Evolutionary conservation across 1,140 invertebrate species (phyloP).

Genomic region (Temnothorax longispinosus): DNA sequence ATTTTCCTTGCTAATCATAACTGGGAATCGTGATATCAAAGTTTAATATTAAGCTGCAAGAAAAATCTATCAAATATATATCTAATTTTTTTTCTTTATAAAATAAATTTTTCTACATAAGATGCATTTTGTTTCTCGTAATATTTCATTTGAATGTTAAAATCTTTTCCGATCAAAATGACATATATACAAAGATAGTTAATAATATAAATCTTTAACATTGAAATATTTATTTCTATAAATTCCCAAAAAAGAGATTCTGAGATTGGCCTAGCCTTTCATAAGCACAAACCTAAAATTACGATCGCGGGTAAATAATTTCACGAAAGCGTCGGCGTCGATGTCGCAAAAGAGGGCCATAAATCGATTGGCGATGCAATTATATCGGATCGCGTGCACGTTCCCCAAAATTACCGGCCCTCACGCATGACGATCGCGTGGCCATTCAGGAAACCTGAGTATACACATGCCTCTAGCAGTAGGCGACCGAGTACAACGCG

Average conservation of each 20-base stretch:
- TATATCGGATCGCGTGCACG: conserved; percentile 6
- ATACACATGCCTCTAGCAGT: not conserved
- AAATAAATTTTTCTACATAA: not conserved
- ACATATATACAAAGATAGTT: not conserved
- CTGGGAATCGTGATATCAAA: not conserved
- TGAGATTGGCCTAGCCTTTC: not conserved
- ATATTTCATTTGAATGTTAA: not conserved
- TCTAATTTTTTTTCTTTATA: not conserved
- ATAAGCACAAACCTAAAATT: not conserved
- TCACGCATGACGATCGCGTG: not conserved
- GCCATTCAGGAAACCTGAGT: conserved; percentile 11
- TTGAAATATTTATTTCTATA: not conserved
- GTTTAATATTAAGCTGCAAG: not conserved
- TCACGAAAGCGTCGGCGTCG: not conserved
- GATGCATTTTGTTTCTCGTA: not conserved
- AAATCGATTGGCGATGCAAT: conserved; percentile 23
- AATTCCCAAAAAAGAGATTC: not conserved
- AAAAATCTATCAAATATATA: not conserved
- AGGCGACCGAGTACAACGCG: not conserved
- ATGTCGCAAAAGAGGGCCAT: not conserved
- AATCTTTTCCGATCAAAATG: not conserved
- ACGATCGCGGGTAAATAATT: not conserved
- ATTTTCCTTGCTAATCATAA: not conserved
- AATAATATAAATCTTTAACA: not conserved
- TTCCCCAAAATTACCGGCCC: not conserved